A percentile compares a stretch with the other conserved stretches of the same genome.
Conservation (phyloP, 2,113 vertebrate genomes). For the Eurystomus gularis region DNA sequence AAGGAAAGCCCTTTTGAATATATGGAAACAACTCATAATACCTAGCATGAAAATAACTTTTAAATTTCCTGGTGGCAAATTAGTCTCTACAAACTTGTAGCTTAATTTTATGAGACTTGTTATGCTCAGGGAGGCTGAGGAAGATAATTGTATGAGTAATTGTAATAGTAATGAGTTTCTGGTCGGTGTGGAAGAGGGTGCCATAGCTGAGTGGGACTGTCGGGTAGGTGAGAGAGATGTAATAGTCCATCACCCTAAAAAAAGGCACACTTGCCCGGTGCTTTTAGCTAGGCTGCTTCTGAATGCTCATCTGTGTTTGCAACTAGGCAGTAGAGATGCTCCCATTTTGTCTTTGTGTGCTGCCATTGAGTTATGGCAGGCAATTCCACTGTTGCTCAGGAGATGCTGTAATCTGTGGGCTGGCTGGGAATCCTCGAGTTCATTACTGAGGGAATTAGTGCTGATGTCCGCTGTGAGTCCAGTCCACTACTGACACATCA, state of each 20-base stretch:
- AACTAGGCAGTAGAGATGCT: not conserved
- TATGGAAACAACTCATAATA: not conserved
- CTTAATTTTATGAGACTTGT: not conserved
- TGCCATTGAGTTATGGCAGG: not conserved
- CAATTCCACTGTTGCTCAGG: not conserved
- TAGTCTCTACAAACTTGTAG: not conserved
- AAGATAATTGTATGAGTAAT: too few relatives aligned
- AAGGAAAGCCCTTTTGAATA: not conserved
- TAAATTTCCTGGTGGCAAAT: not conserved
- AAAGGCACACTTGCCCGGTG: not conserved
- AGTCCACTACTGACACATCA: not conserved
- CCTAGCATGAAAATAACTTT: not conserved
- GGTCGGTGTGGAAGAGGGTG: not conserved
- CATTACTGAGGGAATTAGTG: not conserved
- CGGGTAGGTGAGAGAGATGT: accelerated
- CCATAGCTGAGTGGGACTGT: not conserved
- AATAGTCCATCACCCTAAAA: not conserved
- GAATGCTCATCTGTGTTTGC: not conserved
- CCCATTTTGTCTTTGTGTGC: not conserved
- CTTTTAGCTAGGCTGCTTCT: not conserved
- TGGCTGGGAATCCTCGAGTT: not conserved
- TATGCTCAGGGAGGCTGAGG: not conserved
- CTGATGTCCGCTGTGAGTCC: not conserved
- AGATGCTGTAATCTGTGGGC: not conserved
- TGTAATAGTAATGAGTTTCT: not conserved